Percentiles rank a stretch among this genome's conserved stretches.
phyloP scores from a whole-genome alignment of 30 jellyfish, hydroid and myxozoan species.

The Cassiopea xamachana region DNA sequence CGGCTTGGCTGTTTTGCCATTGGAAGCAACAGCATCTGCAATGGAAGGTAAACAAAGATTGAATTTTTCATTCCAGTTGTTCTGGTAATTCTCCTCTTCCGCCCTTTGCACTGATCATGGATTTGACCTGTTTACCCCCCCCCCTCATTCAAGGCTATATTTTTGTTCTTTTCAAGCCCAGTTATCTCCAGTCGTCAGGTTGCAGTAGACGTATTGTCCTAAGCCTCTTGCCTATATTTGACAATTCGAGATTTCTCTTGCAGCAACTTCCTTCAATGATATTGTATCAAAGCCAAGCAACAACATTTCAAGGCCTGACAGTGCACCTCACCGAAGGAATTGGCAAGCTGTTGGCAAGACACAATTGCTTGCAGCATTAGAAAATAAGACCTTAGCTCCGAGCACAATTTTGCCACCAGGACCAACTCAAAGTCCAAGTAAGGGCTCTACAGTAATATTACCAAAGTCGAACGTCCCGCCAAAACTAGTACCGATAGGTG shows the following conservation, averaged over 20 bases:
- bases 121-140: too few species aligned
- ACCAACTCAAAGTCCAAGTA: constrained; percentile 20
- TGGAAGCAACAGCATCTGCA: constrained; percentile 92
- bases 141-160: too few species aligned
- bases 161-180: too few species aligned
- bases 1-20: constrained; percentile 80
- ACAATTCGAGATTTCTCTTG: too few species aligned
- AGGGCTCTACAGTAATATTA: constrained; percentile 13
- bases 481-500: constrained; percentile 47
- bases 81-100: background rate
- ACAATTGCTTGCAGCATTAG: constrained; percentile 71
- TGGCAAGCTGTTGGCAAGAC: constrained; percentile 93
- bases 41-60: constrained; percentile 68
- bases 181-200: too few species aligned
- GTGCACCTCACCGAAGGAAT: constrained; percentile 55
- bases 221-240: too few species aligned
- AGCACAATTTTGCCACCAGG: constrained; percentile 47
- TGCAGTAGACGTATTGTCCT: too few species aligned
- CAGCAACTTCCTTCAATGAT: constrained; percentile 70
- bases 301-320: constrained; percentile 28
- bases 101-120: too few species aligned
- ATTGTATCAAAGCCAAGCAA: constrained; percentile 42
- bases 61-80: background rate
- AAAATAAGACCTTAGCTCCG: constrained; percentile 73
- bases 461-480: constrained; percentile 13